A percentile compares a stretch with the other conserved stretches of the same genome.
These are phyloP conservation scores for Copidosoma floridanum DNA, from an alignment of 1,140 invertebrate species.

Conservation along the genomic window DNA sequence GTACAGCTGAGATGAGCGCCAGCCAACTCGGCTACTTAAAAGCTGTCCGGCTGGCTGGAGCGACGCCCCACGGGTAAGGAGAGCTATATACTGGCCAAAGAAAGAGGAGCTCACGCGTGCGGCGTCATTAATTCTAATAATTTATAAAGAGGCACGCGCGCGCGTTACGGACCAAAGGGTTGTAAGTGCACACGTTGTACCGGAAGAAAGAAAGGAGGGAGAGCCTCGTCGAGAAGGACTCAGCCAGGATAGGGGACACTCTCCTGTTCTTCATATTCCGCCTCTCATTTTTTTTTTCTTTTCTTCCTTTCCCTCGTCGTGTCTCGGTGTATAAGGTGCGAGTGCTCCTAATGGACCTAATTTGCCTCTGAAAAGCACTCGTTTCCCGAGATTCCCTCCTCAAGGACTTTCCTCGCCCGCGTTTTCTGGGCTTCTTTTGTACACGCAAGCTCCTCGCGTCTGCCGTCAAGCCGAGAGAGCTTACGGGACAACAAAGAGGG, in stretches of 20 bases:
- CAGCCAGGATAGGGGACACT: no score
- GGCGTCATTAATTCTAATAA: conserved; percentile 57
- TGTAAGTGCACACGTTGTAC: conserved; percentile 6
- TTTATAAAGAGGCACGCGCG: conserved; percentile 54
- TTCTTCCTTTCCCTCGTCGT: neutral
- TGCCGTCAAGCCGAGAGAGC: neutral
- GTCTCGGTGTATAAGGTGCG: conserved; percentile 42
- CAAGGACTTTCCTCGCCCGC: conserved; percentile 22
- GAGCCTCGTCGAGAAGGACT: no score
- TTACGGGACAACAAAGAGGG: neutral
- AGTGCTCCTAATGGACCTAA: conserved; percentile 49
- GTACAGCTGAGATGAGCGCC: conserved; percentile 27
- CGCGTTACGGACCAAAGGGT: conserved; percentile 34
- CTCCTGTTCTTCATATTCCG: neutral
- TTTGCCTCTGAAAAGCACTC: conserved; percentile 48
- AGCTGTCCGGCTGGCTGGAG: conserved; percentile 37
- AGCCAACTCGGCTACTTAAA: conserved; percentile 29
- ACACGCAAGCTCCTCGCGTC: neutral
- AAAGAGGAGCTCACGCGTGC: conserved; percentile 37
- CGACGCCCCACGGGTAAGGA: conserved; percentile 39
- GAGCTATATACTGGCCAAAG: conserved; percentile 6
- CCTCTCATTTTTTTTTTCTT: neutral
- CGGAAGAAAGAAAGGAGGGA: neutral
- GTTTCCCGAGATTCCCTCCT: conserved; percentile 34
- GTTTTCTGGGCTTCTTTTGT: conserved; percentile 13